These are phyloP conservation scores for Megaceryle maxima DNA, from an alignment of 2,113 vertebrate species.

Conservation along the genomic window DNA sequence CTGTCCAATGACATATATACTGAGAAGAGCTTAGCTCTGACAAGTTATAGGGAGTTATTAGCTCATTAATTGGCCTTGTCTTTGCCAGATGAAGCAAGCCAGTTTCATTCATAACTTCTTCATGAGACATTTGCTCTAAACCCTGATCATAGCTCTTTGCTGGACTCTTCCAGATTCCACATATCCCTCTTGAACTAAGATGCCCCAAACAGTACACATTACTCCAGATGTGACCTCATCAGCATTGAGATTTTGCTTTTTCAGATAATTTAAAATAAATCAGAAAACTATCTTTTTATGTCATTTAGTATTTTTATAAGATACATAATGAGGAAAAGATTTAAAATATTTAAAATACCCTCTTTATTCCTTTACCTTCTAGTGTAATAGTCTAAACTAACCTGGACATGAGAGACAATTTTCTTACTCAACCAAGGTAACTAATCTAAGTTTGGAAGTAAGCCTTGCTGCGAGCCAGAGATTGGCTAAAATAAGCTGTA, in stretches of 20 bases:
- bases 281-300: background rate
- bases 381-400: background rate
- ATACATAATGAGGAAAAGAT: background rate
- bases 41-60: background rate
- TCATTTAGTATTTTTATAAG: background rate
- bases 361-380: background rate
- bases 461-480: background rate
- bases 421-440: background rate
- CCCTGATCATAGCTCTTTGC: background rate
- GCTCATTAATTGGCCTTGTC: background rate
- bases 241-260: background rate
- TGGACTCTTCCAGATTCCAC: background rate
- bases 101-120: background rate
- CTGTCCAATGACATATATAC: background rate
- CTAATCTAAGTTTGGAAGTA: background rate
- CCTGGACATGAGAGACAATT: background rate
- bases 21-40: background rate
- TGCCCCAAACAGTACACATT: background rate
- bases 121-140: background rate
- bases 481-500: background rate
- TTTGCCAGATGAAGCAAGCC: background rate
- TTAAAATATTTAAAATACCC: background rate
- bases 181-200: background rate
- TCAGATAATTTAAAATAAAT: background rate
- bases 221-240: background rate